These are phyloP conservation scores for Chauna torquata DNA, from an alignment of 2,113 vertebrate species.

Conservation along the genomic window DNA sequence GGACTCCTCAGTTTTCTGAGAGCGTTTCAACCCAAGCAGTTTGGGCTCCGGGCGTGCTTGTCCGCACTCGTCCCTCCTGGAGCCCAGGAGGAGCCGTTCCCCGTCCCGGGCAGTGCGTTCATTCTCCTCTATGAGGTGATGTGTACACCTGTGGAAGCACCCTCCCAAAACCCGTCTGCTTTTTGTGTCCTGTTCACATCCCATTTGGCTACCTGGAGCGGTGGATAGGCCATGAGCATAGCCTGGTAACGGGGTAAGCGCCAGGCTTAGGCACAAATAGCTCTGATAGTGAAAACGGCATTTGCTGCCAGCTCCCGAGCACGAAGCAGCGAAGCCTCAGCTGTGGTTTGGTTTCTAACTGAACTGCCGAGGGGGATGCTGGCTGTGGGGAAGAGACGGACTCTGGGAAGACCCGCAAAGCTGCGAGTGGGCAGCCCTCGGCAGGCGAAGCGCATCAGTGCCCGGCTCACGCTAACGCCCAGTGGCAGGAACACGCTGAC, in stretches of 20 bases:
- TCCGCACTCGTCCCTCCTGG: accelerated
- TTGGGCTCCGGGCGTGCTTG: accelerated
- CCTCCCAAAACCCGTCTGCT: not conserved
- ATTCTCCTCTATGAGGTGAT: accelerated
- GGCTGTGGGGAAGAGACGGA: too few species aligned
- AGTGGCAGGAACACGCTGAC: not conserved
- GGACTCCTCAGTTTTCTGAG: not conserved
- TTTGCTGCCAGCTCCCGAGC: accelerated
- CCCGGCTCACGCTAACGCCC: accelerated
- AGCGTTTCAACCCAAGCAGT: not conserved
- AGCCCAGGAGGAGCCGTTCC: not conserved
- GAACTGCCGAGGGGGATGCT: too few species aligned
- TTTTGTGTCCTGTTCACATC: not conserved
- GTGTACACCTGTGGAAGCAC: not conserved
- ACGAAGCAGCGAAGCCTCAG: not conserved
- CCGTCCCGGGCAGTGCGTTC: not conserved
- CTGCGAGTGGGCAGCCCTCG: not conserved
- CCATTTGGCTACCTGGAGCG: not conserved
- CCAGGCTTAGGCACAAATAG: not conserved
- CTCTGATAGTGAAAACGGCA: not conserved
- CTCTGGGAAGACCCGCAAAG: not conserved
- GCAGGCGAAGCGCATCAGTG: accelerated
- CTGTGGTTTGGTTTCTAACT: not conserved
- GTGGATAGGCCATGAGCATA: not conserved
- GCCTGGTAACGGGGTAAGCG: too few species aligned